Conservation (phyloP, 2,797 vertebrate species). For the Leucoraja ocellata region DNA sequence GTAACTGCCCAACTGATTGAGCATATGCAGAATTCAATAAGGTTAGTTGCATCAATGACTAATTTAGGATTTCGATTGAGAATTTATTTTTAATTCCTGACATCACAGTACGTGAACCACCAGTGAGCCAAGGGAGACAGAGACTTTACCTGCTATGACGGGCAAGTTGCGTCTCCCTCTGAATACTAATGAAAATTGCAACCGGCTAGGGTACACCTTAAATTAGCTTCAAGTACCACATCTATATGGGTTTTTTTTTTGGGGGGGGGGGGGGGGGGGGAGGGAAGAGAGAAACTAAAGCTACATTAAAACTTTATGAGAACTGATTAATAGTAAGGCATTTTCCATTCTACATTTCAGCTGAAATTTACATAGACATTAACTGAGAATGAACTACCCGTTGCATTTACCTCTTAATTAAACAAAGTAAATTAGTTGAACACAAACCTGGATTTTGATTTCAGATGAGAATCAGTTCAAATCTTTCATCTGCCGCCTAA, state of each 20-base stretch:
- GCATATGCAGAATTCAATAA: background rate
- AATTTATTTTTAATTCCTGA: background rate
- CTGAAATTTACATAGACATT: background rate
- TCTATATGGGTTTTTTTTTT: too few species aligned
- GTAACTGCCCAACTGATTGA: too few species aligned
- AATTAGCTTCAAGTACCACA: background rate
- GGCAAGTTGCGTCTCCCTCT: background rate
- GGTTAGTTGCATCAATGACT: background rate
- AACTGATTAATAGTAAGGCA: background rate
- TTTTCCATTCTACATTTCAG: background rate
- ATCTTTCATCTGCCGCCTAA: background rate
- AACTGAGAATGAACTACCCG: background rate
- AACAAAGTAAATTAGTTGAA: background rate
- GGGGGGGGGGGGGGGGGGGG: too few species aligned
- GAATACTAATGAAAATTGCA: background rate
- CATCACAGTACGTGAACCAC: background rate
- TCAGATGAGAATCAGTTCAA: background rate
- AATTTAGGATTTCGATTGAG: background rate
- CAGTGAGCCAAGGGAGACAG: background rate
- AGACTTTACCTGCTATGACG: background rate
- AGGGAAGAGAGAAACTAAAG: too few species aligned
- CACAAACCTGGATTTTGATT: background rate
- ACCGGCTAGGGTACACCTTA: background rate
- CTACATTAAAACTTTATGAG: background rate
- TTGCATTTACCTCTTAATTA: background rate